phyloP scores from a whole-genome alignment of 2,113 vertebrate genomes.

The Gobio gobio region DNA sequence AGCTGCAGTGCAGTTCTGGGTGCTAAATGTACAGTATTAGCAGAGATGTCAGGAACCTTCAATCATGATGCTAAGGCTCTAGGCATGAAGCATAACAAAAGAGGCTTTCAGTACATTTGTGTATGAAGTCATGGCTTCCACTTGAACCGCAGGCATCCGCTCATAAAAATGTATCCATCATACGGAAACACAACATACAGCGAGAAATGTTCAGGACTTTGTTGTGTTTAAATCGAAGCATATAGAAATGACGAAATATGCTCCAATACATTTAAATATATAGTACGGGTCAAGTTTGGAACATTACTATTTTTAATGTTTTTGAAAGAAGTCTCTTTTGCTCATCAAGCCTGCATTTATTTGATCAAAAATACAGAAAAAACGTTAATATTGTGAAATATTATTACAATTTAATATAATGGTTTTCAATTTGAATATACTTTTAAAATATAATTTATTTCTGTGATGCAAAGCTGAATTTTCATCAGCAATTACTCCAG shows the following conservation, averaged over 20 bases:
- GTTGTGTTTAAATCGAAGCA: background rate
- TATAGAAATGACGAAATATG: background rate
- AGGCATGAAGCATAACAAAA: constrained; percentile 54
- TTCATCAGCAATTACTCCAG: too few species aligned
- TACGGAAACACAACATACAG: background rate
- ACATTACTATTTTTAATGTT: too few species aligned
- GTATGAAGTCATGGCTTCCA: constrained; percentile 27
- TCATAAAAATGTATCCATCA: constrained; percentile 25
- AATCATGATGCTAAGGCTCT: constrained; percentile 52
- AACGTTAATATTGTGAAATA: too few species aligned
- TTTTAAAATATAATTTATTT: too few species aligned
- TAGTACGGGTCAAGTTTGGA: too few species aligned
- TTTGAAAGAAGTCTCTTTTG: too few species aligned
- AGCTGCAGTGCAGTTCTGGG: constrained; percentile 57
- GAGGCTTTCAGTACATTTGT: constrained; percentile 56
- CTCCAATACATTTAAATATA: background rate
- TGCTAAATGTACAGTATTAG: constrained; percentile 56
- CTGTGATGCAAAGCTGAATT: too few species aligned
- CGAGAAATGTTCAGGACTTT: background rate
- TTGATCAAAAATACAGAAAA: too few species aligned
- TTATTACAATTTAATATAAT: too few species aligned
- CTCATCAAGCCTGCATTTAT: too few species aligned
- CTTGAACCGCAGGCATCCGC: constrained; percentile 4
- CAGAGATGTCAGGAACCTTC: constrained; percentile 29
- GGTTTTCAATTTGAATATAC: too few species aligned